Evolutionary conservation across 2,888 invertebrate species (phyloP).

Genomic region (Tricholauxania praeusta): DNA sequence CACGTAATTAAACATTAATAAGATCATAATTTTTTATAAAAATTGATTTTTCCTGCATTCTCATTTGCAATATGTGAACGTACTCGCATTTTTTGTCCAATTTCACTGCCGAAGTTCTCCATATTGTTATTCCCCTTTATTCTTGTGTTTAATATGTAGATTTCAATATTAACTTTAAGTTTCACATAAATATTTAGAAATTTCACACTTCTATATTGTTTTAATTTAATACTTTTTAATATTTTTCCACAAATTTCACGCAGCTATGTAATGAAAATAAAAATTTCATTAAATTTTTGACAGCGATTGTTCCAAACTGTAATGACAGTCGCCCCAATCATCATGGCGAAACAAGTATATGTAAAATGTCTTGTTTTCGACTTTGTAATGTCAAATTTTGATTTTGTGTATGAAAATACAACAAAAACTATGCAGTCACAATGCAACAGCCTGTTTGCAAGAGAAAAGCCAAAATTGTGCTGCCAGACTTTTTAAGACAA

Average conservation of each 20-base stretch:
- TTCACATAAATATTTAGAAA: not conserved
- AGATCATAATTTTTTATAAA: conserved; percentile 14
- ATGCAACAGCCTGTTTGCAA: too few species aligned
- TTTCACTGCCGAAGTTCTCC: conserved; percentile 86
- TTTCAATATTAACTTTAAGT: not conserved
- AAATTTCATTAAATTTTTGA: not conserved
- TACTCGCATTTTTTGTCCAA: conserved; percentile 89
- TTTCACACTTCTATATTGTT: not conserved
- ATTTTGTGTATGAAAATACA: too few species aligned
- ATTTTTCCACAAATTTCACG: not conserved
- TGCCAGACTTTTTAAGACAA: too few species aligned
- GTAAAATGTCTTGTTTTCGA: too few species aligned
- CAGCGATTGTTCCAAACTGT: not conserved
- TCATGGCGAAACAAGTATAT: conserved; percentile 15
- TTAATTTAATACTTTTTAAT: not conserved
- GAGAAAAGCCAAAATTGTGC: too few species aligned
- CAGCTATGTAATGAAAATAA: not conserved
- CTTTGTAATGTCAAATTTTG: too few species aligned
- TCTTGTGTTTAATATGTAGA: not conserved
- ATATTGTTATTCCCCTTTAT: conserved; percentile 65
- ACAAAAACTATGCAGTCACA: too few species aligned
- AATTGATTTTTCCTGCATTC: conserved; percentile 42
- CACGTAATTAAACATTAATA: conserved; percentile 23
- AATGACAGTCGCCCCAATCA: not conserved
- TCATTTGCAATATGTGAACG: conserved; percentile 57